Evolutionary conservation across 2,888 invertebrate genomes (phyloP).

Genomic region (Caenorhabditis becei): DNA sequence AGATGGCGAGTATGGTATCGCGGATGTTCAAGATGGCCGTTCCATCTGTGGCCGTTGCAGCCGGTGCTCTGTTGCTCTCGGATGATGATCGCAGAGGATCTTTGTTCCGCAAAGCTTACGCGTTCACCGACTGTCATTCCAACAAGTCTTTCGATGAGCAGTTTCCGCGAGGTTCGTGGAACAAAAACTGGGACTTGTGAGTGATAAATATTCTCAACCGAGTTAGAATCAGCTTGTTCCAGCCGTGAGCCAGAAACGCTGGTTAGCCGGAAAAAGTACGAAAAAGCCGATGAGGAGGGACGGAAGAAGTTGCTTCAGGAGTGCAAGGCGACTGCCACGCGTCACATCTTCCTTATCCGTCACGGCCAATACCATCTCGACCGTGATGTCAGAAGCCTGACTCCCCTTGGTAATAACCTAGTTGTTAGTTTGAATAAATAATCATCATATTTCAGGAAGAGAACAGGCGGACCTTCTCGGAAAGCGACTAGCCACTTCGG

Average conservation of each 20-base stretch:
- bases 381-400: slow-evolving; percentile 85
- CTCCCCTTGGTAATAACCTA: slow-evolving; percentile 86
- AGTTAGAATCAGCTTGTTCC: background rate
- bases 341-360: slow-evolving; percentile 92
- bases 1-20: slow-evolving; percentile 38
- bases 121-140: slow-evolving; percentile 41
- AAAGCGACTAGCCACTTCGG: slow-evolving; percentile 87
- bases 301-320: slow-evolving; percentile 73
- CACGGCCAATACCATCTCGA: slow-evolving; percentile 94
- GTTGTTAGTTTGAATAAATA: slow-evolving; percentile 18
- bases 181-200: slow-evolving; percentile 77
- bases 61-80: slow-evolving; percentile 15
- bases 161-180: slow-evolving; percentile 78
- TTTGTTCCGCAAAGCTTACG: slow-evolving; percentile 37
- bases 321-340: slow-evolving; percentile 83
- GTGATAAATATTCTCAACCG: slow-evolving; percentile 15
- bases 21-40: slow-evolving; percentile 37
- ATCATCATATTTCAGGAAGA: slow-evolving; percentile 85
- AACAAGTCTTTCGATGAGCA: slow-evolving; percentile 60
- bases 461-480: slow-evolving; percentile 92
- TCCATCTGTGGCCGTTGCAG: slow-evolving; percentile 44
- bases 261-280: slow-evolving; percentile 69
- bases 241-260: slow-evolving; percentile 77
- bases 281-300: slow-evolving; percentile 70
- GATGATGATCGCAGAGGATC: slow-evolving; percentile 27